Evolutionary conservation across 2,797 vertebrate species (phyloP).

Genomic region (Gallinago stenura): DNA sequence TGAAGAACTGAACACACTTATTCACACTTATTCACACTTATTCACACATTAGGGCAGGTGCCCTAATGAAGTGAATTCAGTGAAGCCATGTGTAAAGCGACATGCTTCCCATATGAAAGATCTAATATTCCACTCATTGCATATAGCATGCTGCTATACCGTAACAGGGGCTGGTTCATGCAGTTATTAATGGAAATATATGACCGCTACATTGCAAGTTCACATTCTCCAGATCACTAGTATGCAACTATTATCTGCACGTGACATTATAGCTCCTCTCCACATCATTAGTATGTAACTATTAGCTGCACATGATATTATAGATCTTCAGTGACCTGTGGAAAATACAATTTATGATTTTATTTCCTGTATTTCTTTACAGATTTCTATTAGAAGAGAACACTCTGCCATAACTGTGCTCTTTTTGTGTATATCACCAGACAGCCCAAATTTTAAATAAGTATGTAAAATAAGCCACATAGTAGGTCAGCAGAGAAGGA

Average conservation of each 20-base stretch:
- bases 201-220: background rate
- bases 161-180: background rate
- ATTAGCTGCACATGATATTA: background rate
- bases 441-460: background rate
- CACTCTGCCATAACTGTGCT: background rate
- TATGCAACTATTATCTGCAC: background rate
- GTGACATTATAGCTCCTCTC: background rate
- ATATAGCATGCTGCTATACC: accelerated
- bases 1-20: no score
- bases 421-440: background rate
- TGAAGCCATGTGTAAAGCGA: background rate
- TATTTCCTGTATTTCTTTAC: background rate
- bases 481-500: background rate
- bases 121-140: background rate
- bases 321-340: background rate
- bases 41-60: no score
- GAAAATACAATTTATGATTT: background rate
- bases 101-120: background rate
- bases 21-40: no score
- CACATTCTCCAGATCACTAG: background rate
- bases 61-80: background rate
- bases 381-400: background rate
- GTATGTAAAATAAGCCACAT: background rate
- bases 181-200: background rate
- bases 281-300: background rate